Percentiles rank a stretch among this genome's conserved stretches.
phyloP scores from a whole-genome alignment of 1,140 invertebrate genomes.

The Ctenoplectra terminalis region DNA sequence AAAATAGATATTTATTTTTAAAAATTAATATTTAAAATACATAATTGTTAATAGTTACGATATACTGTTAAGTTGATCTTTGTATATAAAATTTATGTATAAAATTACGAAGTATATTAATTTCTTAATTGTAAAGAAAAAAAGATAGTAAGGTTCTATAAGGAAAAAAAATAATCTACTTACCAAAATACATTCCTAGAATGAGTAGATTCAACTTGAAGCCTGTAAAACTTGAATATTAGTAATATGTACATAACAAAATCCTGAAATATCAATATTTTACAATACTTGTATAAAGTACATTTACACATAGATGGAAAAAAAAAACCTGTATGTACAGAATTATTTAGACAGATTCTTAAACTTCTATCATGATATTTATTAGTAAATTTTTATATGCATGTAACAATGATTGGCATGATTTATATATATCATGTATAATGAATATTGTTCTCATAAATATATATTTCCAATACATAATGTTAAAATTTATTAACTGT shows the following conservation, averaged over 20 bases:
- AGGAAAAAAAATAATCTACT: constrained; percentile 22
- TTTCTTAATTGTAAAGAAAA: not conserved
- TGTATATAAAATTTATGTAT: not conserved
- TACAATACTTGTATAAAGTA: not conserved
- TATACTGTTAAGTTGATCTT: constrained; percentile 19
- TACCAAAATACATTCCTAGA: constrained; percentile 34
- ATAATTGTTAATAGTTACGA: constrained; percentile 5
- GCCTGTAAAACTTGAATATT: not conserved
- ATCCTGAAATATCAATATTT: not conserved
- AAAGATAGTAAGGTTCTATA: not conserved
- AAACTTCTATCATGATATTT: constrained; percentile 64
- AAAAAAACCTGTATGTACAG: constrained; percentile 17
- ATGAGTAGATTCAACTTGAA: not conserved
- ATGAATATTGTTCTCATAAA: constrained; percentile 66
- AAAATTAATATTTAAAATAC: not conserved
- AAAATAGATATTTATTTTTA: constrained; percentile 16
- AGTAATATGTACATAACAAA: not conserved
- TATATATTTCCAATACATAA: constrained; percentile 63
- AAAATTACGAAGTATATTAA: constrained; percentile 2
- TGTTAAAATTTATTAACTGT: constrained; percentile 65
- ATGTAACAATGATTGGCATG: constrained; percentile 67
- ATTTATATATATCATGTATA: constrained; percentile 60
- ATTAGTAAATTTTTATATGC: constrained; percentile 69
- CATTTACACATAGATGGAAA: not conserved
- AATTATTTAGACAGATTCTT: constrained; percentile 45